Evolutionary conservation across 2,113 vertebrate genomes (phyloP).

Genomic region (Triplophysa tibetana): DNA sequence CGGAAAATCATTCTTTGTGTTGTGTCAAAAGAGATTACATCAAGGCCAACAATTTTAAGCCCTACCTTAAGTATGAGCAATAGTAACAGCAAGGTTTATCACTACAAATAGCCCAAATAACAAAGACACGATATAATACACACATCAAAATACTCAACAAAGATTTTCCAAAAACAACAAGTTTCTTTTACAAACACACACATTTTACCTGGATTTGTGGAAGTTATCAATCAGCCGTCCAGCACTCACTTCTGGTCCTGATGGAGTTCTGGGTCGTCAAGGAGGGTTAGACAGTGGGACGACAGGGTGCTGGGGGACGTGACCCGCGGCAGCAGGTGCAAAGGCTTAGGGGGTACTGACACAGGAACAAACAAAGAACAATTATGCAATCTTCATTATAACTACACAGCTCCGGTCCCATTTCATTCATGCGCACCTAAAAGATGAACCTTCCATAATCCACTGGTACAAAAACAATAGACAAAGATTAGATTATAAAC

Average conservation of each 20-base stretch:
- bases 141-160: not conserved
- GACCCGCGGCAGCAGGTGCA: slow-evolving; percentile 78
- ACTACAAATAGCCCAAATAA: not conserved
- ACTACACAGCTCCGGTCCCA: slow-evolving; percentile 26
- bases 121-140: not conserved
- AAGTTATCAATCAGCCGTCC: slow-evolving; percentile 81
- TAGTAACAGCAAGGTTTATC: not conserved
- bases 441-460: slow-evolving; percentile 64
- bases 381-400: slow-evolving; percentile 46
- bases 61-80: not conserved
- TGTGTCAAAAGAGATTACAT: no score
- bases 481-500: not conserved
- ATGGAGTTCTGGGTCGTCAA: slow-evolving; percentile 68
- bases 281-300: slow-evolving; percentile 77
- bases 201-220: slow-evolving; percentile 79
- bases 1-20: no score
- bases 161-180: not conserved
- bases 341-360: slow-evolving; percentile 85
- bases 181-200: not conserved
- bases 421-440: slow-evolving; percentile 49
- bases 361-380: slow-evolving; percentile 28
- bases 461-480: not conserved
- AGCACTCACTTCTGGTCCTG: slow-evolving; percentile 63
- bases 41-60: no score
- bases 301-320: slow-evolving; percentile 80